phyloP scores from a whole-genome alignment of 2,797 vertebrate genomes.

The Xyrichtys novacula region DNA sequence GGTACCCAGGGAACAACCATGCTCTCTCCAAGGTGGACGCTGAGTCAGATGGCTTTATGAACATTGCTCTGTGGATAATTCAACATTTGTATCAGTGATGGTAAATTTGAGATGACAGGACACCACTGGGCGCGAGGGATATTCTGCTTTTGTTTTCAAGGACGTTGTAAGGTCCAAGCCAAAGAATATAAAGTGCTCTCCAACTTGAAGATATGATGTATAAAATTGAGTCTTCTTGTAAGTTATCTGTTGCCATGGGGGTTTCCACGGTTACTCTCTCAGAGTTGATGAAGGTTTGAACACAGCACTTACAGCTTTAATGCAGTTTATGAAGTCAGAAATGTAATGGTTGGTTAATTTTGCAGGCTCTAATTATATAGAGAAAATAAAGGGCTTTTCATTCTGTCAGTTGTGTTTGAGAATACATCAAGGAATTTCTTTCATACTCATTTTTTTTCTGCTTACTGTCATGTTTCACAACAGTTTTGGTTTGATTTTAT shows the following conservation, averaged over 20 bases:
- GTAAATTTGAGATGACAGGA: constrained; percentile 1
- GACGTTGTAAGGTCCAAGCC: constrained; percentile 56
- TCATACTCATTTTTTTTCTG: constrained; percentile 26
- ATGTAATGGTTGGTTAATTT: constrained; percentile 24
- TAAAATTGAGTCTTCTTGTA: constrained; percentile 22
- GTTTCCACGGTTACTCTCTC: constrained; percentile 8
- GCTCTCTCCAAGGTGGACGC: constrained; percentile 92
- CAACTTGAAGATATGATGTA: constrained; percentile 34
- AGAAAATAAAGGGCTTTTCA: constrained; percentile 42
- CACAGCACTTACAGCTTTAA: constrained; percentile 2
- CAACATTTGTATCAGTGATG: constrained; percentile 84
- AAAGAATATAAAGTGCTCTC: constrained; percentile 58
- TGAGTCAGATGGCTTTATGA: constrained; percentile 95
- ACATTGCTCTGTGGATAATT: constrained; percentile 90
- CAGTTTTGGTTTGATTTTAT: constrained; percentile 11
- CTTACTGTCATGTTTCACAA: neutral
- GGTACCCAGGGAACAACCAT: constrained; percentile 94
- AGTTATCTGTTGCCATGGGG: constrained; percentile 8
- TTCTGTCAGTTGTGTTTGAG: constrained; percentile 13
- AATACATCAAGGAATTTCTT: constrained; percentile 4
- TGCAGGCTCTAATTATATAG: neutral
- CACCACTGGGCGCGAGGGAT: constrained; percentile 18
- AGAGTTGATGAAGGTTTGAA: constrained; percentile 28
- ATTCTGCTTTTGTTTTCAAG: constrained; percentile 29
- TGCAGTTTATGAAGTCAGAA: constrained; percentile 31